These are phyloP conservation scores for Drosophila sordidula DNA, from an alignment of 2,888 invertebrate genomes.

Conservation along the genomic window DNA sequence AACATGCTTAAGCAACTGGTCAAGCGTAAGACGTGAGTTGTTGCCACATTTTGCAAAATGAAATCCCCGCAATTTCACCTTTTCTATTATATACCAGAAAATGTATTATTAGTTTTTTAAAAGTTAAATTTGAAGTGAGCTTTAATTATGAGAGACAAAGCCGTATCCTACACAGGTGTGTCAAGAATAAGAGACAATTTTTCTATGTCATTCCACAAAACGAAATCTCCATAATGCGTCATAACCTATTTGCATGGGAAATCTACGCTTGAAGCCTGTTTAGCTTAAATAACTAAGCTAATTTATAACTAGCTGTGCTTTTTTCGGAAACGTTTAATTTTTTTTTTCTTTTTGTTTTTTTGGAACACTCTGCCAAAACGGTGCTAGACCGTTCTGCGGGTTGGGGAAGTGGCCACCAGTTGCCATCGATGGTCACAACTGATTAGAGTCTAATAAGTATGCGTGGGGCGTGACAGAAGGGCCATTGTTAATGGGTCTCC, in stretches of 20 bases:
- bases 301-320: background rate
- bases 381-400: background rate
- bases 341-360: too few relatives aligned
- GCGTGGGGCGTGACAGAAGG: conserved; percentile 68
- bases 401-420: conserved; percentile 54
- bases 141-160: too few relatives aligned
- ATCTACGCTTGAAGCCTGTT: too few relatives aligned
- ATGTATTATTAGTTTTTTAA: too few relatives aligned
- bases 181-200: too few relatives aligned
- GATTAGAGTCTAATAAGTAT: conserved; percentile 78
- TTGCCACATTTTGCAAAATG: background rate
- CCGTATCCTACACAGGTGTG: too few relatives aligned
- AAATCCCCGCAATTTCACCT: background rate
- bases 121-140: too few relatives aligned
- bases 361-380: conserved; percentile 19
- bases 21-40: background rate
- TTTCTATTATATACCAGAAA: too few relatives aligned
- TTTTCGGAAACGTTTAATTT: background rate
- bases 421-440: conserved; percentile 73
- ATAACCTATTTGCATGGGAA: too few relatives aligned
- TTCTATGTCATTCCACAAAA: too few relatives aligned
- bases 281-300: too few relatives aligned
- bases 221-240: too few relatives aligned
- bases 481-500: conserved; percentile 72
- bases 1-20: conserved; percentile 1